These are phyloP conservation scores for Stylophora pistillata DNA, from an alignment of 64 coral and sea anemone species.

Conservation along the genomic window DNA sequence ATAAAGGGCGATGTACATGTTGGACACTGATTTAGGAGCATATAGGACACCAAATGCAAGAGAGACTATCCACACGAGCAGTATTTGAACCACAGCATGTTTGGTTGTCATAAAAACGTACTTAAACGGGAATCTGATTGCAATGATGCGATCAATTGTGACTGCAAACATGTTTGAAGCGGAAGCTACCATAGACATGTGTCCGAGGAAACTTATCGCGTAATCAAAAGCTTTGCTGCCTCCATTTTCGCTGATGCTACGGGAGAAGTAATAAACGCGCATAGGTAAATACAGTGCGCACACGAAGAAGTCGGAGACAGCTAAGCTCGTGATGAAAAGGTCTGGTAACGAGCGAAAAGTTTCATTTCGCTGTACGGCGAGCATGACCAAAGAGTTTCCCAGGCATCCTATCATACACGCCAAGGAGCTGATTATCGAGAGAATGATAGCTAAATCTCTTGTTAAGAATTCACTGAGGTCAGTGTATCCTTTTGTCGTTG, in stretches of 20 bases:
- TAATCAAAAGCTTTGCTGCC: background rate
- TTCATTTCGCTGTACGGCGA: background rate
- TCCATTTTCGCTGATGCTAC: background rate
- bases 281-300: background rate
- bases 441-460: background rate
- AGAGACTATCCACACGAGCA: constrained; percentile 4
- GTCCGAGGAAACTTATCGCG: background rate
- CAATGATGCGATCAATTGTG: constrained; percentile 21
- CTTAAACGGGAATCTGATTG: constrained; percentile 39
- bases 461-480: background rate
- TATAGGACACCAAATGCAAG: background rate
- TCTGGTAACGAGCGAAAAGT: background rate
- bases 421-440: background rate
- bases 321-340: constrained; percentile 20
- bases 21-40: background rate
- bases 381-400: constrained; percentile 7
- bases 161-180: constrained; percentile 40
- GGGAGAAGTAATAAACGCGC: background rate
- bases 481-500: background rate
- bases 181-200: constrained; percentile 24
- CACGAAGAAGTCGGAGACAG: background rate
- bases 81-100: background rate
- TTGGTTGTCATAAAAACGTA: background rate
- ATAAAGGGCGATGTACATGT: background rate
- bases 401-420: background rate